A percentile compares a stretch with the other conserved stretches of the same genome.
These are phyloP conservation scores for Sipha maydis DNA, from an alignment of 2,888 invertebrate genomes.

Conservation along the genomic window DNA sequence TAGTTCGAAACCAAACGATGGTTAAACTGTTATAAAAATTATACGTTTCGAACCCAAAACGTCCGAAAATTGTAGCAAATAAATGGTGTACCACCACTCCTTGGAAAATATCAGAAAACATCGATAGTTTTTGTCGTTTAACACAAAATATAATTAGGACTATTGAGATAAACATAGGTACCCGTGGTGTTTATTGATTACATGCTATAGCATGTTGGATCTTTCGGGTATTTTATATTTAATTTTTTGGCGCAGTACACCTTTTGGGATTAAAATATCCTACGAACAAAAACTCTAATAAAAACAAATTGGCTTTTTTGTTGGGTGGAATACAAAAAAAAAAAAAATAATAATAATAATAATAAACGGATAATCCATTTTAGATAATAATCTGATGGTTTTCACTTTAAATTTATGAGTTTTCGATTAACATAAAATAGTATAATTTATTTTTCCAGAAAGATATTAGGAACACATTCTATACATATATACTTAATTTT, in stretches of 20 bases:
- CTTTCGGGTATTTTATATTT: neutral
- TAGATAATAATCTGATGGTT: conserved; percentile 28
- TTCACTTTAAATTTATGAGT: conserved; percentile 39
- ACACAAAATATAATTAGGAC: neutral
- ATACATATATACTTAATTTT: neutral
- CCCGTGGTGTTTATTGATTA: neutral
- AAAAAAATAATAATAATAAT: neutral
- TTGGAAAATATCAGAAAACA: neutral
- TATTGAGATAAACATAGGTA: neutral
- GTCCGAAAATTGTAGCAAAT: no score
- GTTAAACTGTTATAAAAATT: no score
- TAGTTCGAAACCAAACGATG: no score
- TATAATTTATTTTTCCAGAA: conserved; percentile 9
- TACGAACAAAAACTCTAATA: conserved; percentile 9
- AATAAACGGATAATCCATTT: conserved; percentile 21
- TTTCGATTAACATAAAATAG: conserved; percentile 52
- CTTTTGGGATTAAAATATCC: neutral
- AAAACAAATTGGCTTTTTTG: conserved; percentile 44
- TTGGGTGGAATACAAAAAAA: neutral
- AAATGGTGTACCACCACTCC: no score
- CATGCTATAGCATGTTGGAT: neutral
- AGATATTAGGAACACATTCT: neutral
- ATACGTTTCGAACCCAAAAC: no score
- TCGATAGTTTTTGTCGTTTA: neutral
- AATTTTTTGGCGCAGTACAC: neutral